Evolutionary conservation across 2,113 vertebrate species (phyloP), one percentile per base, ranked within the genome.

Genomic region (Pavo muticus): DNA sequence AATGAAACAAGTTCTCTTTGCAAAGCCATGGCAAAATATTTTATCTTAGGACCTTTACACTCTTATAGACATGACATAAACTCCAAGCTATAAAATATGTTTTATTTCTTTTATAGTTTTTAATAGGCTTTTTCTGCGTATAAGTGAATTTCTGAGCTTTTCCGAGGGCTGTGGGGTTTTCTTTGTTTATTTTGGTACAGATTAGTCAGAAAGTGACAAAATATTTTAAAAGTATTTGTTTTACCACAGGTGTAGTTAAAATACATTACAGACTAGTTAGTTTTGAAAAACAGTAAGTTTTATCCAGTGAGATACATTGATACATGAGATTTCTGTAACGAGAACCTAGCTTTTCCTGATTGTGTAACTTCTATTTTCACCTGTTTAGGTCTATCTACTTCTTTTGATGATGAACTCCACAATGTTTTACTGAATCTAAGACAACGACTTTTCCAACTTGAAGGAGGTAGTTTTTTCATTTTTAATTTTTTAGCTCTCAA

Each of bases 391-490:
- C 20, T 64, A 2, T 15, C 21, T 48, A 24, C 4, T 29, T 67
- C 11, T 40, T 37, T 27, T 50, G 54, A 84, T 4, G 1, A 9
- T 8, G 12, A 56, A 35, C 10, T 2, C 21, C 5, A 7, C 15
- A 7, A 23, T 2, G 7, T 6, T 52, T 40, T 95, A 40, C 10
- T 2, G 45, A 32, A 70, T 45, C 15, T 96, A 56, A 14, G 60
- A 23, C 47, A n/a, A 23, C 60, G 16, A 24, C 42, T 97, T 47
- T 14, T 8, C 65, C 81, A 2, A 61, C 81, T 97, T 11, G 88
- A 96, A 93, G n/a, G 69, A 0, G 93, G 97, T 97, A 96, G 82
- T 23, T 52, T 42, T 77, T 68, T 15, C 3, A 1, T 48, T 87
- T 57, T 87, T 35, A 42, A 6, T 60, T 67, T 73, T 78, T 74